Evolutionary conservation across 2,888 invertebrate genomes (phyloP).

Genomic region (Caenorhabditis sinica): DNA sequence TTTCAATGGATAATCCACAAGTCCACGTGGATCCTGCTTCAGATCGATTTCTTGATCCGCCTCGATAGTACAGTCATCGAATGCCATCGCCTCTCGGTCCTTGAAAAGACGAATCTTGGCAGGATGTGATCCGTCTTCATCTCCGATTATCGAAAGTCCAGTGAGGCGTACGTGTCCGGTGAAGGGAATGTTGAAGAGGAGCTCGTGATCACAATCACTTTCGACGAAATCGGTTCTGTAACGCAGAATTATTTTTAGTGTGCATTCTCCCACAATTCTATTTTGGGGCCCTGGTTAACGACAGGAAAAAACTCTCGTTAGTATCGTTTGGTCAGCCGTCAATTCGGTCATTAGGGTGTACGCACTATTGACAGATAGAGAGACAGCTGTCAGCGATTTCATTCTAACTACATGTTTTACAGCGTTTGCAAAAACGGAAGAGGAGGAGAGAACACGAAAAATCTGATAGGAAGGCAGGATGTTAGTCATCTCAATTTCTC

Average conservation of each 20-base stretch:
- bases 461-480: too few relatives aligned
- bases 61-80: conserved; percentile 90
- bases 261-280: too few relatives aligned
- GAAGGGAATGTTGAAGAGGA: conserved; percentile 97
- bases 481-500: background rate
- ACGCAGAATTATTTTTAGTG: too few relatives aligned
- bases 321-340: conserved; percentile 10
- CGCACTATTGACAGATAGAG: background rate
- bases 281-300: background rate
- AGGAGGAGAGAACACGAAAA: too few relatives aligned
- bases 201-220: conserved; percentile 96
- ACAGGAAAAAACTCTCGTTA: background rate
- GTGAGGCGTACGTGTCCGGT: conserved; percentile 94
- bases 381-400: conserved; percentile 13
- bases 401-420: background rate
- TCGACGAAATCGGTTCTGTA: conserved; percentile 87
- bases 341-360: background rate
- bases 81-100: conserved; percentile 88
- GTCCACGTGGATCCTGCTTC: conserved; percentile 76
- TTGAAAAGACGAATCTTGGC: conserved; percentile 90
- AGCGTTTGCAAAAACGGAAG: background rate
- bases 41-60: conserved; percentile 81
- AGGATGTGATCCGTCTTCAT: conserved; percentile 91
- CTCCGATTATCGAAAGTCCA: conserved; percentile 94
- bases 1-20: conserved; percentile 82